Percentiles rank a stretch among this genome's conserved stretches.
Conservation (phyloP, 1,140 invertebrate species). For the Drosophila novamexicana region DNA sequence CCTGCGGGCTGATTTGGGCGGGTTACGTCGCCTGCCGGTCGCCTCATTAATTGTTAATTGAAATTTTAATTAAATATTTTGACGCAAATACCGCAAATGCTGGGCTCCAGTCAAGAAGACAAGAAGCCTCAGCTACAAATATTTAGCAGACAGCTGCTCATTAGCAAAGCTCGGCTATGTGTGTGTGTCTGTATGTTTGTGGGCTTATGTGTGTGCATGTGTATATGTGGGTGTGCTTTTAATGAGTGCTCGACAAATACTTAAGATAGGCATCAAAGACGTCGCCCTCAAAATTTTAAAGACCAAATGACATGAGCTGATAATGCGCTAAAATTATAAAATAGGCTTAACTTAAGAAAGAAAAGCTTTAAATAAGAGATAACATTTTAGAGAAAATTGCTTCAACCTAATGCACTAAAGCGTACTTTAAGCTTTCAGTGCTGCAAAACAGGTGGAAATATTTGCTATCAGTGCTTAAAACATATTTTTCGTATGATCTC, state of each 20-base stretch:
- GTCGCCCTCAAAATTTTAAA: slow-evolving; percentile 2
- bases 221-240: not conserved
- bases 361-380: too few relatives aligned
- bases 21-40: slow-evolving; percentile 12
- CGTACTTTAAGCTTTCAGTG: too few relatives aligned
- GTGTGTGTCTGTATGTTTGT: not conserved
- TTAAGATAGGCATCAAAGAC: slow-evolving; percentile 11
- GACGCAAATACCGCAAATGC: slow-evolving; percentile 65
- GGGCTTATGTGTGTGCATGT: not conserved
- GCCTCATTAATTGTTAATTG: slow-evolving; percentile 75
- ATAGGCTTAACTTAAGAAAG: too few relatives aligned
- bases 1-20: slow-evolving; percentile 44
- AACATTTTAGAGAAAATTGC: too few relatives aligned
- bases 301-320: slow-evolving; percentile 16
- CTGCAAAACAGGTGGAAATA: too few relatives aligned
- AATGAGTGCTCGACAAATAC: slow-evolving; percentile 14
- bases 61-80: slow-evolving; percentile 82
- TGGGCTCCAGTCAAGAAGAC: slow-evolving; percentile 21
- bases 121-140: slow-evolving; percentile 27
- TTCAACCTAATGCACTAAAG: too few relatives aligned
- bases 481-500: too few relatives aligned
- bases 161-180: slow-evolving; percentile 16
- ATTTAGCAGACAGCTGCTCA: slow-evolving; percentile 38
- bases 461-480: too few relatives aligned
- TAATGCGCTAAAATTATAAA: not conserved